These are phyloP conservation scores for Zaprionus africanus DNA, from an alignment of 1,140 invertebrate species.

Conservation along the genomic window DNA sequence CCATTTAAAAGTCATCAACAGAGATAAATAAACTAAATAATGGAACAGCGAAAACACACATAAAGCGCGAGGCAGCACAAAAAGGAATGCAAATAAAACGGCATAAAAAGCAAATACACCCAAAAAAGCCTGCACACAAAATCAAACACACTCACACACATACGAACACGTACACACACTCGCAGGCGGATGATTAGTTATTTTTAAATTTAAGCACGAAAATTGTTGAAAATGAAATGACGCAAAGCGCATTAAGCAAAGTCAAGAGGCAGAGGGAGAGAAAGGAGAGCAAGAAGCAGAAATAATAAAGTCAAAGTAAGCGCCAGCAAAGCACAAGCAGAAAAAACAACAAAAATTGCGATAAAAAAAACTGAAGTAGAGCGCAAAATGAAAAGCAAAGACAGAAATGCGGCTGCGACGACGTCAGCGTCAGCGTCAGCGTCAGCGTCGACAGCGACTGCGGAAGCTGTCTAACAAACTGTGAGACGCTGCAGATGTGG, in stretches of 20 bases:
- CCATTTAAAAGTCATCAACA: conserved; percentile 79
- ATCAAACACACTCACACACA: conserved; percentile 16
- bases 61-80: conserved; percentile 45
- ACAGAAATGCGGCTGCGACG: conserved; percentile 39
- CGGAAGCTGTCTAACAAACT: conserved; percentile 76
- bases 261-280: conserved; percentile 24
- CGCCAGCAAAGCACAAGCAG: conserved; percentile 33
- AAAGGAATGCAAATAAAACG: conserved; percentile 72
- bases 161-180: neutral
- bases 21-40: conserved; percentile 79
- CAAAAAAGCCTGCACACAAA: conserved; percentile 31
- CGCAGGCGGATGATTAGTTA: conserved; percentile 52
- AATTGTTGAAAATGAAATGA: conserved; percentile 71
- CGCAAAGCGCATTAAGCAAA: conserved; percentile 76
- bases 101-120: conserved; percentile 51
- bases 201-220: conserved; percentile 69
- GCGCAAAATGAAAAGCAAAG: conserved; percentile 57
- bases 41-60: conserved; percentile 55
- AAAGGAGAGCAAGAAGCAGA: conserved; percentile 28
- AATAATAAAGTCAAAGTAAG: conserved; percentile 45
- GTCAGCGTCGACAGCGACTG: conserved; percentile 44
- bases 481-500: neutral
- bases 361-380: conserved; percentile 61
- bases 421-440: conserved; percentile 6
- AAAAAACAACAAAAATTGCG: conserved; percentile 26